Base-by-base conservation (phyloP, 30 jellyfish, hydroid and myxozoan genomes). In the Pseudorhiza aurosa region DNA sequence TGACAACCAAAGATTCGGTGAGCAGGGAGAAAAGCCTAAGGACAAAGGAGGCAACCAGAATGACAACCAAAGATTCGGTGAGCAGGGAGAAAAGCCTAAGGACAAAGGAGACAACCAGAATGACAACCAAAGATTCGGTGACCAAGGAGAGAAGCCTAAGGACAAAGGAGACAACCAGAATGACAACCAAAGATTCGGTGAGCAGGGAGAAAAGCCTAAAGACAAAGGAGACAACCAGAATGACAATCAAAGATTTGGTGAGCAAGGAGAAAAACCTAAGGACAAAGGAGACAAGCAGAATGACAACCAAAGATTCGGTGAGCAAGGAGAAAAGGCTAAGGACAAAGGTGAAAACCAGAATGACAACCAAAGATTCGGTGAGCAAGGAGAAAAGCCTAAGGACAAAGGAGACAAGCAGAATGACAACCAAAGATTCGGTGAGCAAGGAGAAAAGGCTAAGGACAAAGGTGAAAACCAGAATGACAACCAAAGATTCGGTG, bases 311-410 rank as follows among this genome's bases (percentile, higher is more conserved):
- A 29, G 63, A 49, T 14, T 3, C 12, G 45, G 21, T 10, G 43
- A 29, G 26, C 10, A 36, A 0, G 45, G 46, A 3, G 19, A 43
- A 43, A 55, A 15, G 50, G 32, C 42, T 14, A 7, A 27, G 32
- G 57, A 45, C 12, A 71, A 71, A 1, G 30, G 47, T 8, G 59
- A 59, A 19, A 32, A 64, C 51, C 60, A 64, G 36, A 22, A 24
- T 32, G 14, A 9, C 8, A 2, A 64, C 18, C 77, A 64, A 40
- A 40, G 77, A 31, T 64, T 64, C 36, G 60, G 35, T 8, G 58
- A n/a, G 27, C 2, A 44, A 33, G 40, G 77, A 33, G 59, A 64
- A 64, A n/a, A n/a, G n/a, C n/a, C n/a, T n/a, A n/a, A n/a, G n/a
- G 59, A 57, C 57, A 22, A 28, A 70, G 83, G 29, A 28, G 58